Evolutionary conservation across 2,113 vertebrate species (phyloP).

Genomic region (Petrocephalus microphthalmus): DNA sequence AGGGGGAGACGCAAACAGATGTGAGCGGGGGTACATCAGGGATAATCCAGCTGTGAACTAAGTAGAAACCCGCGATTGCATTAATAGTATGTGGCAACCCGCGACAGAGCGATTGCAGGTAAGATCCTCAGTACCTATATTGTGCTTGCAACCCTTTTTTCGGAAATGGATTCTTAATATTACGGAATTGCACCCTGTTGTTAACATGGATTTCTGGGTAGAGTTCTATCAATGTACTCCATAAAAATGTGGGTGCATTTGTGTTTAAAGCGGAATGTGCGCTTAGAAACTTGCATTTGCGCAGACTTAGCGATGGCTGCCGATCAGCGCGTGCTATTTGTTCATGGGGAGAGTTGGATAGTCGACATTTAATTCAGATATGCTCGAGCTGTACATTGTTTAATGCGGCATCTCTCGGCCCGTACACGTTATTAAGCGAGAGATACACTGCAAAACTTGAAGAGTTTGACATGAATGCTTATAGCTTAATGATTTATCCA

Average conservation of each 20-base stretch:
- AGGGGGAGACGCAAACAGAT: slow-evolving; percentile 59
- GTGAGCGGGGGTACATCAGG: slow-evolving; percentile 49
- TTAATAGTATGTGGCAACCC: slow-evolving; percentile 86
- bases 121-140: slow-evolving; percentile 33
- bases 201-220: background rate
- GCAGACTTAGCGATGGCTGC: background rate
- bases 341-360: background rate
- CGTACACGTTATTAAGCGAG: background rate
- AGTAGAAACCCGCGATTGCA: slow-evolving; percentile 42
- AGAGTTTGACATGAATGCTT: background rate
- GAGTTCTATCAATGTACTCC: background rate
- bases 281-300: background rate
- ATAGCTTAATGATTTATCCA: background rate
- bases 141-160: background rate
- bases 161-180: background rate
- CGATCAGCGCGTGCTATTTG: slow-evolving; percentile 11
- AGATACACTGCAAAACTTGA: background rate
- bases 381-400: background rate
- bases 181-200: background rate
- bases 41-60: slow-evolving; percentile 36
- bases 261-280: background rate
- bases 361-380: slow-evolving; percentile 1
- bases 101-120: slow-evolving; percentile 93
- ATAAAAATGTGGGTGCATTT: background rate
- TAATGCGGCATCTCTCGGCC: background rate